Evolutionary conservation across 2,888 invertebrate species (phyloP), one percentile per base, ranked within the genome.

Genomic region (Tuta absoluta): DNA sequence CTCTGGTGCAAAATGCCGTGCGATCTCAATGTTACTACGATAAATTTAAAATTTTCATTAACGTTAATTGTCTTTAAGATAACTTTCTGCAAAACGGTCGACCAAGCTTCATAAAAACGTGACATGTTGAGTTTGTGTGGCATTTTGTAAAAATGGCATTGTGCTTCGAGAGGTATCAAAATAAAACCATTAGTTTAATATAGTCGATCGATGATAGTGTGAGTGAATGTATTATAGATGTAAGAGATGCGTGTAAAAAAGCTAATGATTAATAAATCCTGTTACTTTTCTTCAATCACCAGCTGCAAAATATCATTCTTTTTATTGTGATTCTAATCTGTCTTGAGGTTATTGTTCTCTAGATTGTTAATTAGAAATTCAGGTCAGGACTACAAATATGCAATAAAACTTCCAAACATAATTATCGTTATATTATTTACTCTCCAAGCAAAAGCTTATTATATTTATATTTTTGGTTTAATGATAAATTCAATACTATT

Each of bases 381-480:
- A 51, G 23, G 21, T 51, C 51, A 51, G 23, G 21, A 51, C 51
- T 51, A 56, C 11, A 24, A 56, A 56, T 28, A 59, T 72, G 68
- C 63, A 68, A 63, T 70, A 63, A 59, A 66, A 41, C 60, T 68
- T 62, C 68, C 69, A 72, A 71, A 71, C 64, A 21, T 66, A 69
- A 70, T 66, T 67, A 62, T 64, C 69, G 68, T 69, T 68, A 68
- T 74, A 72, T 65, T 62, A 64, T 64, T 64, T 67, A 68, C 62
- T 69, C 66, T 63, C 69, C 48, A 69, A 73, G 73, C 75, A 63
- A 38, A 73, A 73, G 72, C 68, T 69, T 73, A 33, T 33, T n/a
- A n/a, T n/a, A n/a, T n/a, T n/a, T n/a, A 59, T 37, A 60, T 71
- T 73, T 62, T 65, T 65, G 48, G 62, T 58, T 38, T 61, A n/a